A percentile compares a stretch with the other conserved stretches of the same genome.
phyloP scores from a whole-genome alignment of 1,140 invertebrate genomes.

The Drosophila hydei region DNA sequence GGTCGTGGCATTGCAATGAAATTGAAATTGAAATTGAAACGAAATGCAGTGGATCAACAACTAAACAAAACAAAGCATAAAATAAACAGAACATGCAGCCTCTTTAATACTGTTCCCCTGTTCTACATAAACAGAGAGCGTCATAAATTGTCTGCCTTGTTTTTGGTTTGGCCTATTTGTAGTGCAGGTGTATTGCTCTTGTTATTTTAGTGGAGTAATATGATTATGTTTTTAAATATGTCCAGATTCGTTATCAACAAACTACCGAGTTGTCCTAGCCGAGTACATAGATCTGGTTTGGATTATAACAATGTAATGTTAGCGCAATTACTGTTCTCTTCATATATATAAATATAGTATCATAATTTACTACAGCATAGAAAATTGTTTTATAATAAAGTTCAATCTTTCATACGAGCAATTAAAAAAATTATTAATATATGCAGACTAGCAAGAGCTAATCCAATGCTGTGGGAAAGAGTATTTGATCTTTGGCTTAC shows the following conservation, averaged over 20 bases:
- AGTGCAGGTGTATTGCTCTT: conserved; percentile 31
- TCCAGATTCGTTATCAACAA: no score
- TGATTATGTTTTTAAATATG: no score
- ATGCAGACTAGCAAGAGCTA: no score
- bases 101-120: background rate
- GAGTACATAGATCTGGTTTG: no score
- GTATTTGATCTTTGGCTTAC: background rate
- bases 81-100: conserved; percentile 33
- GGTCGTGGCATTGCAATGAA: conserved; percentile 64
- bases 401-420: no score
- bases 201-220: background rate
- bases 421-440: no score
- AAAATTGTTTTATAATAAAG: no score
- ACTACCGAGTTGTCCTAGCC: no score
- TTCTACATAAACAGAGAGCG: conserved; percentile 56
- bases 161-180: conserved; percentile 24
- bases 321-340: no score
- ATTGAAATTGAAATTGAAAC: conserved; percentile 47
- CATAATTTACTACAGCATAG: no score
- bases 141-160: conserved; percentile 32
- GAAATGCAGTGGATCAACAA: conserved; percentile 56
- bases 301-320: no score
- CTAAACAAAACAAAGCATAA: conserved; percentile 22
- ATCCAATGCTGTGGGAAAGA: background rate
- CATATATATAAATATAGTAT: no score